Base-by-base conservation (phyloP, 2,113 vertebrate genomes). In the Cyphomyrus plagiostoma region DNA sequence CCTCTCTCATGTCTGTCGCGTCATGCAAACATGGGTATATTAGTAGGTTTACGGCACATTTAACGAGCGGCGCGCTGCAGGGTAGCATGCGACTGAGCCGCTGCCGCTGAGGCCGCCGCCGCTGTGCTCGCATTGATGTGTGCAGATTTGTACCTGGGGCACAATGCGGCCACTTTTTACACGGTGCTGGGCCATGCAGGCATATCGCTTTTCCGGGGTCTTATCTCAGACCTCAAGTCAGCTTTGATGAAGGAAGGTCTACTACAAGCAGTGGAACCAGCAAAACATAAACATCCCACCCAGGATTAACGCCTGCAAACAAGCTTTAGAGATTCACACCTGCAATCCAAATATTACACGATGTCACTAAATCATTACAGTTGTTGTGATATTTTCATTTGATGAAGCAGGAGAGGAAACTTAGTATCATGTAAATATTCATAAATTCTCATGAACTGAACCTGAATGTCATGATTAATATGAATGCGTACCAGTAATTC, bases 21-120 rank as follows among this genome's bases (percentile, higher is more conserved):
- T 48, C 45, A n/a, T 42, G 23, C 82, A 46, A 48, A 84, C 42
- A 84, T 48, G 21, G 45, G 45, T 84, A 23, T 46, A 84, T 46
- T 84, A 84, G 49, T 39, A 82, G n/a, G 35, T 82, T 89, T 74
- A 89, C 35, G 88, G 88, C 82, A 52, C 70, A 80, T 89, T 89
- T 77, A 39, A 74, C 49, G 56, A 80, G 70, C 66, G 77, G 70
- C 42, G 46, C 21, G 19, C 17, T 53, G 88, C 49, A 80, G 74
- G 74, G 35, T 80, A 6, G n/a, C 19, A 15, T 23, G 48, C 35
- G 66, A 30, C 46, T 42, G 88, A 80, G 48, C 48, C 70, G 15
- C 46, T 39, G 48, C 48, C 15, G 26, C 52, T 53, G n/a, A n/a
- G n/a, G n/a, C n/a, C n/a, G n/a, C n/a, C n/a, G n/a, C n/a, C n/a